Percentiles rank a stretch among this genome's conserved stretches.
phyloP scores from a whole-genome alignment of 2,113 vertebrate species.

The Rhagologus leucostigma region DNA sequence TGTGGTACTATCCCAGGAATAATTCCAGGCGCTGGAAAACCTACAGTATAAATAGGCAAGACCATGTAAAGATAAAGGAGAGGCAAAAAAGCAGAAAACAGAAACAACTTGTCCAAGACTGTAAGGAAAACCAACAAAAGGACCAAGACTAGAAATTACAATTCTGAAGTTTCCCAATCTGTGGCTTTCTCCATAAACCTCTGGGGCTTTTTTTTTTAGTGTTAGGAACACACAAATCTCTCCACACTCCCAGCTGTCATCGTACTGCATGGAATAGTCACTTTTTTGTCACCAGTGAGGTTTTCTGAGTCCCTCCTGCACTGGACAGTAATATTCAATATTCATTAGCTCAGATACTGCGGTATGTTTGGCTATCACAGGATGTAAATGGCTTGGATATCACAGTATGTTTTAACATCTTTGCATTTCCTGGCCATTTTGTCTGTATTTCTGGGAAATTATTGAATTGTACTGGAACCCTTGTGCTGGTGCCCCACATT shows the following conservation, averaged over 20 bases:
- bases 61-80: neutral
- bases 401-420: neutral
- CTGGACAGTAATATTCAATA: neutral
- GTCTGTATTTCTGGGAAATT: neutral
- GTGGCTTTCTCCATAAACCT: neutral
- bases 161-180: neutral
- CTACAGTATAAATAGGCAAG: neutral
- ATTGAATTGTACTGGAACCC: neutral
- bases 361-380: neutral
- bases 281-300: neutral
- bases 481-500: neutral
- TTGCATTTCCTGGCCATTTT: neutral
- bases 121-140: neutral
- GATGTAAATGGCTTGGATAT: neutral
- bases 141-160: neutral
- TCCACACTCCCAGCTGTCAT: neutral
- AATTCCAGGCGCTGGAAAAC: slow-evolving; percentile 4
- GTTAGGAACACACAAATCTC: neutral
- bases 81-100: neutral
- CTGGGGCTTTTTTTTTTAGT: neutral
- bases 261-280: neutral
- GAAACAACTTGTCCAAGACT: neutral
- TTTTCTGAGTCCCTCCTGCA: neutral
- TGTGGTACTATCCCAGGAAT: slow-evolving; percentile 8
- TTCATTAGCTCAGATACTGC: neutral